A percentile compares a stretch with the other conserved stretches of the same genome.
phyloP scores from a whole-genome alignment of 2,113 vertebrate species.

The Dissostichus mawsoni region DNA sequence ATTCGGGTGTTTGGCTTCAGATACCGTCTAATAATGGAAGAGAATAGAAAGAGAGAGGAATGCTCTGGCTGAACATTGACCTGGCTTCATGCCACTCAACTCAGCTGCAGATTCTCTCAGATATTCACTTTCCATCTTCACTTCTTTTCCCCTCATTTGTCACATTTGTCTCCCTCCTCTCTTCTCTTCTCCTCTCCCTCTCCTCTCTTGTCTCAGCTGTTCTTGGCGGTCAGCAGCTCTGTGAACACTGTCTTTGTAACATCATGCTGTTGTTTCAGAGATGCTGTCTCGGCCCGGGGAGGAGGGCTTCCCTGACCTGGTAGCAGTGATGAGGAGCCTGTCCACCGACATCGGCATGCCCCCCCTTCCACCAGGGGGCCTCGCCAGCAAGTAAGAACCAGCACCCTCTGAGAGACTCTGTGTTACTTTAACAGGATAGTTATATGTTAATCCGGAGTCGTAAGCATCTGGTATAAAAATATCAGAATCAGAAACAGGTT shows the following conservation, averaged over 20 bases:
- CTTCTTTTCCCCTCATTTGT: background rate
- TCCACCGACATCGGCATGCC: constrained; percentile 92
- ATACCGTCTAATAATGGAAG: background rate
- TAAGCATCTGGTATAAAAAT: background rate
- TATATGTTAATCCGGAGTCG: background rate
- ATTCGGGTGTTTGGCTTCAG: constrained; percentile 55
- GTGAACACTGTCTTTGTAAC: constrained; percentile 31
- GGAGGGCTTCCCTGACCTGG: constrained; percentile 95
- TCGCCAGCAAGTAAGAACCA: constrained; percentile 93
- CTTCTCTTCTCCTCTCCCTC: background rate
- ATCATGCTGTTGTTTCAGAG: constrained; percentile 81
- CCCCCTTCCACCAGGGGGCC: constrained; percentile 95
- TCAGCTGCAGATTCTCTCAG: constrained; percentile 57
- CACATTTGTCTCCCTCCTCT: background rate
- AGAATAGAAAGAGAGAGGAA: constrained; percentile 64
- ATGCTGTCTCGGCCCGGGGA: constrained; percentile 94
- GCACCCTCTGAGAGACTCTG: too few relatives aligned
- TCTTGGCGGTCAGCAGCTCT: constrained; percentile 9
- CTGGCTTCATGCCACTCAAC: constrained; percentile 74
- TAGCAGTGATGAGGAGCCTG: constrained; percentile 95
- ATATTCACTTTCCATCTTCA: constrained; percentile 10
- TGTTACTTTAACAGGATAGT: background rate
- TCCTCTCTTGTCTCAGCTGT: constrained; percentile 7
- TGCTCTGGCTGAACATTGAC: constrained; percentile 81
- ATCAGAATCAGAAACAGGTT: too few relatives aligned